Base-by-base conservation (phyloP, 2,797 vertebrate genomes). In the Rhynchotus rufescens region DNA sequence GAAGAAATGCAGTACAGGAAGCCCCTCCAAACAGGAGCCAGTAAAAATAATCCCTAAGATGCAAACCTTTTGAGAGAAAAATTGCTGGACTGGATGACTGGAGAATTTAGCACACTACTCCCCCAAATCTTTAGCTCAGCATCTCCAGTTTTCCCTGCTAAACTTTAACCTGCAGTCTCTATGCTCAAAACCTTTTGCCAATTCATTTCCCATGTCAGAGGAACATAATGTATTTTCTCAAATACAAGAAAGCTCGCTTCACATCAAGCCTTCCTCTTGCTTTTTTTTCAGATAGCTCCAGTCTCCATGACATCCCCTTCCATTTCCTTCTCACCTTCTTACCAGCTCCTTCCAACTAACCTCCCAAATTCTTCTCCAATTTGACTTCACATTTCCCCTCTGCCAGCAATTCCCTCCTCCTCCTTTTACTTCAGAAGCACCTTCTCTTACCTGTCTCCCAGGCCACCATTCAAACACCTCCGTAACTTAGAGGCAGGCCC, bases 21-120 rank as follows among this genome's bases (percentile, higher is more conserved):
- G 1, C 6, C 38, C 15, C 42, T 51, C 32, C 40, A 45, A 75
- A 80, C 2, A 12, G 30, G 8, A 64, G 42, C 2, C 60, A 60
- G 42, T 32, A 64, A 81, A 66, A 92, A 67, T 49, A 16, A 68
- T 12, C 25, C n/a, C 34, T 8, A 52, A 42, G 10, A 30, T 3
- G 2, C 16, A 80, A 64, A 1, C 0, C 6, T 6, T 3, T 14
- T 0, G 6, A 49, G 12, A 64, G 2, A 61, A 80, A 54, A 84
- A 8, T 21, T 11, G 21, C 34, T 30, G 47, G 51, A 42, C 34
- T 0, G 9, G 44, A 60, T 38, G 6, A 67, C 78, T 40, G 67
- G 9, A 56, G 13, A 72, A 59, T 69, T 74, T 78, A 8, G 38
- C 30, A 62, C 80, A 60, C 51, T 28, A 54, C 1, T 4, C 28